Base-by-base conservation (phyloP, 2,797 vertebrate genomes). In the Choloepus didactylus region DNA sequence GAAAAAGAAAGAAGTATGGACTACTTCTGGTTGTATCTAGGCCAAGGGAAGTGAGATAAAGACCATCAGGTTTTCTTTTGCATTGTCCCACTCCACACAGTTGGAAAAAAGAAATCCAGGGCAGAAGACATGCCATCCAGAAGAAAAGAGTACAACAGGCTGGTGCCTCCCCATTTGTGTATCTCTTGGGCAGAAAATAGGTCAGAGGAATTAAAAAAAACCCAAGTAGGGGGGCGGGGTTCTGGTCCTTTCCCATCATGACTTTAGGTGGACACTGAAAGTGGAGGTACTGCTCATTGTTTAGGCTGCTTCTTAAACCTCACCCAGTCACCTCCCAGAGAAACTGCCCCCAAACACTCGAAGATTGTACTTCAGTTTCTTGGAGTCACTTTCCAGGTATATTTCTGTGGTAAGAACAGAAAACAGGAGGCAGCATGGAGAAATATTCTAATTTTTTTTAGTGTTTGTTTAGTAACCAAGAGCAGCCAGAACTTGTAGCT, bases 21-120 rank as follows among this genome's bases (percentile, higher is more conserved):
- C 35, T 83, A 29, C 27, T 93, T 94, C 41, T 69, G 49, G 59
- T 29, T 84, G 44, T 70, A 84, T 88, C 83, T 84, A 85, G 87
- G 77, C 51, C 14, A 7, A 87, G 54, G 64, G 23, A 62, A 2
- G 2, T 12, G 56, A 87, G 82, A 89, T 77, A 87, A 87, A 85
- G 72, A 76, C 16, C 44, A 56, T 46, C 59, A 67, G 49, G 70
- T 76, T 94, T 89, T 87, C 76, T 46, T 92, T 85, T 67, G n/a
- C 56, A 67, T 62, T 87, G 86, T 87, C 59, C 41, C 59, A 90
- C 69, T 83, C 35, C 60, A 35, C 59, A 90, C 41, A 64, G 49
- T 9, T 79, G 64, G 81, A 79, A 44, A 81, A 86, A 67, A 83
- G 54, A 89, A 44, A 70, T 69, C n/a, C 54, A 54, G 80, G 29